phyloP scores from a whole-genome alignment of 2,888 invertebrate genomes.

The Elegia similella region DNA sequence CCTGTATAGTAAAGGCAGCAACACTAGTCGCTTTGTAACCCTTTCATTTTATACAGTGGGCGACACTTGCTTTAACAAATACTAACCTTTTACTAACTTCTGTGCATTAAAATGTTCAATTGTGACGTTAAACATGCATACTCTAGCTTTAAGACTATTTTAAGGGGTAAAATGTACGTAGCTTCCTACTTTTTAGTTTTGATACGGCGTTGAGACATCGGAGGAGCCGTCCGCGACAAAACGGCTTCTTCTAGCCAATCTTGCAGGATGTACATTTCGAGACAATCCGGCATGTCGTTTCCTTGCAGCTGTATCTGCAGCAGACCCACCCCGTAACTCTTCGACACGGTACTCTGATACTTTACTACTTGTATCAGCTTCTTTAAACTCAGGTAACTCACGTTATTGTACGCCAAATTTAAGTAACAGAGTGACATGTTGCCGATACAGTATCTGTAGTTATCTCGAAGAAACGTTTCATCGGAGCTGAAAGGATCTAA shows the following conservation, averaged over 20 bases:
- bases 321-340: background rate
- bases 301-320: background rate
- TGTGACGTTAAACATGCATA: no score
- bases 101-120: no score
- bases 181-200: background rate
- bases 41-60: no score
- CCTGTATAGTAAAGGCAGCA: no score
- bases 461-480: background rate
- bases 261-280: background rate
- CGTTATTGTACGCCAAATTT: conserved; percentile 5
- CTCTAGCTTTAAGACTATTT: no score
- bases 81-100: no score
- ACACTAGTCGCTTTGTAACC: no score
- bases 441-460: background rate
- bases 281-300: background rate
- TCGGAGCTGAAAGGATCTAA: background rate
- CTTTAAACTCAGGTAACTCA: background rate
- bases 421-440: background rate
- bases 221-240: background rate
- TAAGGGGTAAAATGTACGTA: background rate
- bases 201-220: background rate
- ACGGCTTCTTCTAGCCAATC: background rate
- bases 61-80: no score
- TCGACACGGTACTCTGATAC: background rate
- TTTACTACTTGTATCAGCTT: background rate